These are phyloP conservation scores for Stenurella melanura DNA, from an alignment of 2,888 invertebrate species.

Conservation along the genomic window DNA sequence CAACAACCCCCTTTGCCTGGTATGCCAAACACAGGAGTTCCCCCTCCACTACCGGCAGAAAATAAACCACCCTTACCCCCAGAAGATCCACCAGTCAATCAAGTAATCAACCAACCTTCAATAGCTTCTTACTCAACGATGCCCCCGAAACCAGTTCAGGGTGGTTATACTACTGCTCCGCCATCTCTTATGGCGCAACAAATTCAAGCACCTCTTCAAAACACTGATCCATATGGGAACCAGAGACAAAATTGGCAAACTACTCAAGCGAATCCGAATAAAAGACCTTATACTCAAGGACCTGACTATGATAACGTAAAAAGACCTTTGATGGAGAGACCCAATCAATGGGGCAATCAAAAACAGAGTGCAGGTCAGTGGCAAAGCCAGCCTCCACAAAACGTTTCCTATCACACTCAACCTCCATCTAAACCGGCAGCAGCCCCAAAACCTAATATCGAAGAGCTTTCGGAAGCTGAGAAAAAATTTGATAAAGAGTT, in stretches of 20 bases:
- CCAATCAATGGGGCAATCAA: slow-evolving; percentile 46
- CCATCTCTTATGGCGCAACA: slow-evolving; percentile 44
- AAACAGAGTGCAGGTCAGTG: slow-evolving; percentile 39
- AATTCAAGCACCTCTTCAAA: slow-evolving; percentile 21
- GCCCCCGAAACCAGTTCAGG: slow-evolving; percentile 44
- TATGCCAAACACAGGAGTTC: slow-evolving; percentile 65
- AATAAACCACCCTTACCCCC: slow-evolving; percentile 71
- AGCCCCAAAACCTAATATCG: slow-evolving; percentile 55
- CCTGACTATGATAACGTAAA: slow-evolving; percentile 45
- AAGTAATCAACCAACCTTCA: slow-evolving; percentile 48
- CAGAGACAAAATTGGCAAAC: slow-evolving; percentile 46
- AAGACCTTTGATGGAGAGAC: slow-evolving; percentile 47
- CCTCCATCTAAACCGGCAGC: slow-evolving; percentile 44
- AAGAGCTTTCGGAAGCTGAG: slow-evolving; percentile 80
- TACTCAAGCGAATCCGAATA: slow-evolving; percentile 29
- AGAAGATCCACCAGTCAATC: slow-evolving; percentile 65
- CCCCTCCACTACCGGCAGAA: slow-evolving; percentile 75
- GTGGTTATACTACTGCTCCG: slow-evolving; percentile 42
- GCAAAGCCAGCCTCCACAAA: slow-evolving; percentile 33
- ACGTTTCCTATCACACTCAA: slow-evolving; percentile 38
- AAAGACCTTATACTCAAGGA: slow-evolving; percentile 49
- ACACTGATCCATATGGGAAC: slow-evolving; percentile 5
- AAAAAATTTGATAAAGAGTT: slow-evolving; percentile 92
- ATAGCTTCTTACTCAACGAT: slow-evolving; percentile 54
- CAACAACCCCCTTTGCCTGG: slow-evolving; percentile 67